Base-by-base conservation (phyloP, 1,140 invertebrate genomes). In the Drosophila bifasciata region DNA sequence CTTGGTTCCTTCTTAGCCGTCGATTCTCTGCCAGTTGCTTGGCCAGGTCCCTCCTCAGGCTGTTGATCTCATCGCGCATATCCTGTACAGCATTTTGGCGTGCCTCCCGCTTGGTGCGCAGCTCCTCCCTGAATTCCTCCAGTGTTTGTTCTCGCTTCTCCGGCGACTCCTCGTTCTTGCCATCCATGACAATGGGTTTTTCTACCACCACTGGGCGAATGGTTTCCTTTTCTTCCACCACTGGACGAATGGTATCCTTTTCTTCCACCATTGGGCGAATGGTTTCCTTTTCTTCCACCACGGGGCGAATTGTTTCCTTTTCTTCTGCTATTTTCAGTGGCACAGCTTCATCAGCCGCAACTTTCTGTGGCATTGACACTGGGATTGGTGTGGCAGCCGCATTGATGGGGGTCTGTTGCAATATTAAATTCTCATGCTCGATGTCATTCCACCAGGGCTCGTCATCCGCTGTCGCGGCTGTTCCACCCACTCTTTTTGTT, bases 111-210 rank as follows among this genome's bases (percentile, higher is more conserved):
- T 94, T 94, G 7, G 92, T 76, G 16, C 89, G 92, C 36, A 95
- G 79, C 75, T 94, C 92, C 70, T 93, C 93, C 60, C 91, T 92
- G 66, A 95, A 95, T 59, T 94, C 93, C 48, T 92, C 92, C 72
- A 95, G 55, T 1, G 53, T 72, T 64, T 72, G 71, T 16, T 85
- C 72, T 6, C 53, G 59, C 41, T 43, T 23, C 41, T 43, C 19
- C 3, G 40, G 13, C 17, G 57, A 32, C 2, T 51, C 61, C 39
- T 43, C 23, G n/a, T n/a, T n/a, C 28, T 58, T 66, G 8, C 16
- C 32, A 23, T 49, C 49, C 50, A 55, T 59, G 46, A 43, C 15
- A 41, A 13, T 11, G 11, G 32, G 32, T 17, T 8, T 21, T 21
- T 21, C 1, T 3, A 13, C 1, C 5, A 6, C 9, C 15, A 17